These are phyloP conservation scores for Spatula versicolor DNA, from an alignment of 2,797 vertebrate genomes.

Conservation along the genomic window DNA sequence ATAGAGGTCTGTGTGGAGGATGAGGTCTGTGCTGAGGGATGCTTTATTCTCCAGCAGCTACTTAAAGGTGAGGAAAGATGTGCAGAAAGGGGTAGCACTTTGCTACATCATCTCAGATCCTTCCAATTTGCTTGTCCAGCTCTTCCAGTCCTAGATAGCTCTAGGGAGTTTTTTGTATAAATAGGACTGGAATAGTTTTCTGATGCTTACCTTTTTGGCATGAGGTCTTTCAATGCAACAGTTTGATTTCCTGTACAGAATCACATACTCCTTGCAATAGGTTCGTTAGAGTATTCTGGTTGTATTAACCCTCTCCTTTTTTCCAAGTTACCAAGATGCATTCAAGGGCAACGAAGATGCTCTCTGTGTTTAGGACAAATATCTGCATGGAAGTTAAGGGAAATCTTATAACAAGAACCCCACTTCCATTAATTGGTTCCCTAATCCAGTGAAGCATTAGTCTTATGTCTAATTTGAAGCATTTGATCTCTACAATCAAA, in stretches of 20 bases:
- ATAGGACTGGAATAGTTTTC: background rate
- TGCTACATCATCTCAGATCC: background rate
- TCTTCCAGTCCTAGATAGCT: background rate
- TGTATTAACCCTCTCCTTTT: background rate
- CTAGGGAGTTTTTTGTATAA: background rate
- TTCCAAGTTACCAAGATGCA: background rate
- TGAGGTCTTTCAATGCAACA: background rate
- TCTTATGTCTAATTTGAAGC: slow-evolving; percentile 63
- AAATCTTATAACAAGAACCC: slow-evolving; percentile 55
- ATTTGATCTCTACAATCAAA: slow-evolving; percentile 66
- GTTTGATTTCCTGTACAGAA: slow-evolving; percentile 25
- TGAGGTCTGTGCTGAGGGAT: background rate
- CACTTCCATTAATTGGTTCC: slow-evolving; percentile 63
- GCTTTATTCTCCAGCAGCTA: background rate
- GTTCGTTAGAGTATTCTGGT: background rate
- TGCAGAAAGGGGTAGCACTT: background rate
- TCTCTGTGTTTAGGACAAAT: slow-evolving; percentile 20
- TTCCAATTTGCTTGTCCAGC: background rate
- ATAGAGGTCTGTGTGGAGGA: background rate
- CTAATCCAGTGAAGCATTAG: slow-evolving; percentile 60
- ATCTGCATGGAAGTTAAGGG: slow-evolving; percentile 46
- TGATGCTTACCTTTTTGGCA: background rate
- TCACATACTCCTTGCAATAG: background rate
- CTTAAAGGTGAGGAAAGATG: background rate
- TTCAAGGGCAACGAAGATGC: slow-evolving; percentile 50